Conservation (phyloP, 2,797 vertebrate species). For the Delichon dasypus region DNA sequence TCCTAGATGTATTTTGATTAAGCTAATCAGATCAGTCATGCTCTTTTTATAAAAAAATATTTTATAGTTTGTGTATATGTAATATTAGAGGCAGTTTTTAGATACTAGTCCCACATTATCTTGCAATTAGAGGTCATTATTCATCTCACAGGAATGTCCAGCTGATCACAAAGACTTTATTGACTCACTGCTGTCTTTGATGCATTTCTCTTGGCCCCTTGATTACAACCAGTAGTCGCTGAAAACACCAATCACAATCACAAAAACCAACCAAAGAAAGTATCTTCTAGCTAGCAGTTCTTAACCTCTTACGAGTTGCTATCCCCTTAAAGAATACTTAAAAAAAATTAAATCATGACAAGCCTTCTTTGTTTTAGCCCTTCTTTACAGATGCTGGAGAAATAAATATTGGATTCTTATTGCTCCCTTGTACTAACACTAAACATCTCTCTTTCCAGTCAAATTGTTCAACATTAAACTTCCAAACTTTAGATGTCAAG, state of each 20-base stretch:
- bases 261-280: neutral
- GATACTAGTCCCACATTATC: neutral
- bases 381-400: neutral
- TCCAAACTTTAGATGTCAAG: neutral
- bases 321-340: neutral
- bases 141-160: neutral
- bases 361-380: neutral
- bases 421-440: neutral
- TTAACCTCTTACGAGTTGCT: neutral
- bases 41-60: too few relatives aligned
- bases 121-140: neutral
- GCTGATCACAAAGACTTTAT: neutral
- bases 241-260: neutral
- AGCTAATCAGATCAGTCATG: neutral
- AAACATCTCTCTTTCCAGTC: neutral
- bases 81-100: neutral
- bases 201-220: neutral
- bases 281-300: neutral
- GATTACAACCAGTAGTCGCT: neutral
- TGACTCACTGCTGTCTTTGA: neutral
- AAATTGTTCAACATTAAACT: neutral
- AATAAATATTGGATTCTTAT: neutral
- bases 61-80: neutral
- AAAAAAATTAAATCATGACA: neutral
- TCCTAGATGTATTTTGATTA: neutral